Conservation (phyloP, 1,140 invertebrate genomes). For the Drosophila micromelanica region DNA sequence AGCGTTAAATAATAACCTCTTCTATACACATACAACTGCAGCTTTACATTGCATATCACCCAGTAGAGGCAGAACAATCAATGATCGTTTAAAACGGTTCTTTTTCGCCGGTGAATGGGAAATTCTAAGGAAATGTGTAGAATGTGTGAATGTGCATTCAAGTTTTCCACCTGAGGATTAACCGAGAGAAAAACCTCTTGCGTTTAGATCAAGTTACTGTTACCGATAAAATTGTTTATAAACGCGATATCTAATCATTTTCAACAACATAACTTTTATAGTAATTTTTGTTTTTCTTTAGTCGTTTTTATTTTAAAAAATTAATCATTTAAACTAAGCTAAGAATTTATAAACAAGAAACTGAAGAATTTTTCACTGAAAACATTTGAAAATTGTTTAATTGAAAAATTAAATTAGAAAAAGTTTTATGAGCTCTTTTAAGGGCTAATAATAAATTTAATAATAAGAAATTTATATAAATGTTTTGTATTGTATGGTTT, state of each 20-base stretch:
- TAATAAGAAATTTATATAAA: no score
- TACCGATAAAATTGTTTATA: neutral
- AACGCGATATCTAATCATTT: neutral
- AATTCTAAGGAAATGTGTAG: slow-evolving; percentile 25
- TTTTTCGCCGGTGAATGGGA: slow-evolving; percentile 5
- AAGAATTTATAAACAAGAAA: no score
- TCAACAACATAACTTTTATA: no score
- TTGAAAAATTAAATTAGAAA: no score
- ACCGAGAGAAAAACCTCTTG: neutral
- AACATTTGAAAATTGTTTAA: no score
- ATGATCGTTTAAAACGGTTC: slow-evolving; percentile 34
- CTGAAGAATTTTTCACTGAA: no score
- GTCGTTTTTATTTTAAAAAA: no score
- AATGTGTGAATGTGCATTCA: slow-evolving; percentile 4
- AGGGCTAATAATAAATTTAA: no score
- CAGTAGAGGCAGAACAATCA: slow-evolving; percentile 22
- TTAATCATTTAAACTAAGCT: no score
- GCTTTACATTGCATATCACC: neutral
- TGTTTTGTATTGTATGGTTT: no score
- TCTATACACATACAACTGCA: neutral
- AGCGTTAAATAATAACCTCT: slow-evolving; percentile 43
- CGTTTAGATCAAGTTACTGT: neutral
- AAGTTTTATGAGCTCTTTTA: no score
- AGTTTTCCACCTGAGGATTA: neutral
- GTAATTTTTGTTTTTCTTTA: no score